phyloP scores from a whole-genome alignment of 2,113 vertebrate species.

The Illadopsis cleaveri region DNA sequence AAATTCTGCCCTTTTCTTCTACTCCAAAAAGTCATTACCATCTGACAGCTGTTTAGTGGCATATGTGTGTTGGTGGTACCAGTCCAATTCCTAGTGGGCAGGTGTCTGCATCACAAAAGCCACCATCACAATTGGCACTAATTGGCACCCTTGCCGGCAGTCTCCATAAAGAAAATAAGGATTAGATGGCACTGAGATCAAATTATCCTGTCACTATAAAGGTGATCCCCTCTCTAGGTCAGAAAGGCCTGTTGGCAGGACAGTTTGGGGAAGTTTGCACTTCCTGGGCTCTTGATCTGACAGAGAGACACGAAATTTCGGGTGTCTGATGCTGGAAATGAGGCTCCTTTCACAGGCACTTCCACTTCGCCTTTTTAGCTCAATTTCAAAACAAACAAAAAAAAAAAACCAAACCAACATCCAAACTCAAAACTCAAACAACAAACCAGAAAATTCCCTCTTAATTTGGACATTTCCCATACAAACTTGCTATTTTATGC shows the following conservation, averaged over 20 bases:
- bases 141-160: slow-evolving; percentile 66
- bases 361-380: neutral
- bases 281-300: neutral
- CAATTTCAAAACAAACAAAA: neutral
- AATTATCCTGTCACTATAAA: slow-evolving; percentile 65
- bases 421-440: slow-evolving; percentile 17
- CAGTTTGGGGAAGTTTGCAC: slow-evolving; percentile 34
- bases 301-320: neutral
- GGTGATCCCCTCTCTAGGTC: slow-evolving; percentile 47
- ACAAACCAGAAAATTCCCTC: slow-evolving; percentile 37
- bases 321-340: neutral
- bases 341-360: neutral
- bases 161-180: slow-evolving; percentile 45
- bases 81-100: slow-evolving; percentile 73
- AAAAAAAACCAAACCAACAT: neutral
- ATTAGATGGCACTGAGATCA: slow-evolving; percentile 67
- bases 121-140: slow-evolving; percentile 71
- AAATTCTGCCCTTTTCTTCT: slow-evolving; percentile 63
- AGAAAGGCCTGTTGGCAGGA: slow-evolving; percentile 31
- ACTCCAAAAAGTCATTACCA: slow-evolving; percentile 67
- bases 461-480: slow-evolving; percentile 29
- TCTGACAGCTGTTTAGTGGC: slow-evolving; percentile 72
- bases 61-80: slow-evolving; percentile 72
- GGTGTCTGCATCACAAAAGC: slow-evolving; percentile 73
- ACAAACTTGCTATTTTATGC: slow-evolving; percentile 20